Percentiles rank a stretch among this genome's conserved stretches.
These are phyloP conservation scores for Regulus satrapa DNA, from an alignment of 2,113 vertebrate genomes.

Conservation along the genomic window DNA sequence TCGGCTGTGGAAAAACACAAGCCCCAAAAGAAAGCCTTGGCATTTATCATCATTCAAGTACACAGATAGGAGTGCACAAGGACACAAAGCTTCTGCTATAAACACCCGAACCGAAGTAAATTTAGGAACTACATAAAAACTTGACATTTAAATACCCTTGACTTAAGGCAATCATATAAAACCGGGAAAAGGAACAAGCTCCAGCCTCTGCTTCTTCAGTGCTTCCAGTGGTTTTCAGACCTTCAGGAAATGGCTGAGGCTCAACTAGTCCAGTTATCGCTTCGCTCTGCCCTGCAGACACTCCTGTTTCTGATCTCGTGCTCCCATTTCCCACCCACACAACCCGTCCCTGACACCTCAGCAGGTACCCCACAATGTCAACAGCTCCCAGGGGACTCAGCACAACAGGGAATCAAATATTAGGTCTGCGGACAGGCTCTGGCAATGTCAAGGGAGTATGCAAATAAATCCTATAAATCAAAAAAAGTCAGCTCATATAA, in stretches of 20 bases:
- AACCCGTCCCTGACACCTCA: background rate
- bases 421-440: background rate
- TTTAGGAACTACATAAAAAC: background rate
- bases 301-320: background rate
- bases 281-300: background rate
- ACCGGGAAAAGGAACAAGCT: background rate
- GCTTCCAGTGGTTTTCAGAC: background rate
- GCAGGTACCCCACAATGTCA: background rate
- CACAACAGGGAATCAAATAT: background rate
- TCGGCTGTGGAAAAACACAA: slow-evolving; percentile 15
- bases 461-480: background rate
- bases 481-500: background rate
- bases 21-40: slow-evolving; percentile 16
- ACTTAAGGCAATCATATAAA: background rate
- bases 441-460: background rate
- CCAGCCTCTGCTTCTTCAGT: background rate
- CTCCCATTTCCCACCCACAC: background rate
- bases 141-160: slow-evolving; percentile 34
- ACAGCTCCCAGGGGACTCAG: background rate
- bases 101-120: background rate
- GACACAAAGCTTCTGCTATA: slow-evolving; percentile 4
- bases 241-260: background rate
- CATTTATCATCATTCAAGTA: slow-evolving; percentile 41
- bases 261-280: background rate
- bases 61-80: background rate